phyloP scores from a whole-genome alignment of 2,888 invertebrate species.

The Rutpela maculata region DNA sequence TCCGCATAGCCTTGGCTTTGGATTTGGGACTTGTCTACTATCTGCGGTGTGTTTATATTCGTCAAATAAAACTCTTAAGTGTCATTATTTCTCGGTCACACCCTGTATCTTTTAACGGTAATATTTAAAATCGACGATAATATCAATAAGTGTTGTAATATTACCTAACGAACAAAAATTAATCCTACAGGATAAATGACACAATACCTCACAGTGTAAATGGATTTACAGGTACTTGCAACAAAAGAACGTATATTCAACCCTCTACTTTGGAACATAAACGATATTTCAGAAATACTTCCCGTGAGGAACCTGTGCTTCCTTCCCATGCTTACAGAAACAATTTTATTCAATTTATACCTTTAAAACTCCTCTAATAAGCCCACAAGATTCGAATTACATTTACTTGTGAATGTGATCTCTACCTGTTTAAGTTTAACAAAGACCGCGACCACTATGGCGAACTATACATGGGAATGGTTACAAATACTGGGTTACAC shows the following conservation, averaged over 20 bases:
- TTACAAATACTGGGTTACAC: slow-evolving; percentile 44
- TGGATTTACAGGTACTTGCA: not conserved
- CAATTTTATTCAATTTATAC: slow-evolving; percentile 38
- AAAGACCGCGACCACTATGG: slow-evolving; percentile 35
- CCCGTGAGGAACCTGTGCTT: slow-evolving; percentile 38
- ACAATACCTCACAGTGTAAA: not conserved
- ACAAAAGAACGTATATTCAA: not conserved
- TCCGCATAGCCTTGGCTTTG: too few species aligned
- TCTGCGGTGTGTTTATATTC: too few species aligned
- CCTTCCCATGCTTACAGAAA: slow-evolving; percentile 39
- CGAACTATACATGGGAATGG: slow-evolving; percentile 42
- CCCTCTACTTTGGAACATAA: slow-evolving; percentile 1
- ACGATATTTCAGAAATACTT: slow-evolving; percentile 23
- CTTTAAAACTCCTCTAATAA: slow-evolving; percentile 33
- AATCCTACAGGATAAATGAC: not conserved
- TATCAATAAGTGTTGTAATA: not conserved
- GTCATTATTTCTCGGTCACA: too few species aligned
- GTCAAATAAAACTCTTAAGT: too few species aligned
- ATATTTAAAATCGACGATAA: too few species aligned
- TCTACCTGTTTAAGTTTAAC: slow-evolving; percentile 40
- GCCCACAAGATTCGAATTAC: slow-evolving; percentile 38
- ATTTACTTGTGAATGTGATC: slow-evolving; percentile 40
- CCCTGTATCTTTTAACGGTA: not conserved
- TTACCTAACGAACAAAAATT: not conserved
- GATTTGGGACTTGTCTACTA: too few species aligned